Evolutionary conservation across 2,888 invertebrate genomes (phyloP).

Genomic region (Zygogramma bicolorata): DNA sequence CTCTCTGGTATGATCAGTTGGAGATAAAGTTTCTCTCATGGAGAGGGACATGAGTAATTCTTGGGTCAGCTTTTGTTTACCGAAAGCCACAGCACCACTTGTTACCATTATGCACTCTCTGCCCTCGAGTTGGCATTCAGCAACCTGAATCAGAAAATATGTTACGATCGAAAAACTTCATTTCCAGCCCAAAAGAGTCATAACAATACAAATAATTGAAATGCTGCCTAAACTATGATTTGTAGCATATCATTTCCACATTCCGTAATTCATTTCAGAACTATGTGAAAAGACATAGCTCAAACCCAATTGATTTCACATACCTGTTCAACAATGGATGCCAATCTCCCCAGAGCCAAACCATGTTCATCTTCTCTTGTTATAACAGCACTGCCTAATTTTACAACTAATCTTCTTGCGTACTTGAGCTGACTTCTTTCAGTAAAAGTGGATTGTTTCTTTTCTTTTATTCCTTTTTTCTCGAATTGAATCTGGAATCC

Average conservation of each 20-base stretch:
- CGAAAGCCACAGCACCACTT: slow-evolving; percentile 99
- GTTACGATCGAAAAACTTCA: no score
- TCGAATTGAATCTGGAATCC: slow-evolving; percentile 60
- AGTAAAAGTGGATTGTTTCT: slow-evolving; percentile 78
- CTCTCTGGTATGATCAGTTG: slow-evolving; percentile 84
- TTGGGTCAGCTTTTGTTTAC: slow-evolving; percentile 96
- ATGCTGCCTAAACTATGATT: no score
- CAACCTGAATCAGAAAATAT: slow-evolving; percentile 75
- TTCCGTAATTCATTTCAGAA: no score
- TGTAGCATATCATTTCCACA: no score
- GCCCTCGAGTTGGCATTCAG: slow-evolving; percentile 97
- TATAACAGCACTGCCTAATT: slow-evolving; percentile 97
- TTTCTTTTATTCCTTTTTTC: slow-evolving; percentile 71
- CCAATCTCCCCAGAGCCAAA: slow-evolving; percentile 92
- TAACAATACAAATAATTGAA: no score
- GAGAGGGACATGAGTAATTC: slow-evolving; percentile 97
- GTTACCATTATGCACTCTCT: slow-evolving; percentile 98
- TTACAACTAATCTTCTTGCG: slow-evolving; percentile 92
- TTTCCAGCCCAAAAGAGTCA: no score
- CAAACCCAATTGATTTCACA: slow-evolving; percentile 35
- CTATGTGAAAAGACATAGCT: no score
- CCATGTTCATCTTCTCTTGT: slow-evolving; percentile 98
- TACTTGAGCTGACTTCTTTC: slow-evolving; percentile 90
- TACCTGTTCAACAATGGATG: slow-evolving; percentile 98
- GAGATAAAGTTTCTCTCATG: slow-evolving; percentile 95